Conservation (phyloP, 2,888 invertebrate genomes). For the Adelognathus sp. region DNA sequence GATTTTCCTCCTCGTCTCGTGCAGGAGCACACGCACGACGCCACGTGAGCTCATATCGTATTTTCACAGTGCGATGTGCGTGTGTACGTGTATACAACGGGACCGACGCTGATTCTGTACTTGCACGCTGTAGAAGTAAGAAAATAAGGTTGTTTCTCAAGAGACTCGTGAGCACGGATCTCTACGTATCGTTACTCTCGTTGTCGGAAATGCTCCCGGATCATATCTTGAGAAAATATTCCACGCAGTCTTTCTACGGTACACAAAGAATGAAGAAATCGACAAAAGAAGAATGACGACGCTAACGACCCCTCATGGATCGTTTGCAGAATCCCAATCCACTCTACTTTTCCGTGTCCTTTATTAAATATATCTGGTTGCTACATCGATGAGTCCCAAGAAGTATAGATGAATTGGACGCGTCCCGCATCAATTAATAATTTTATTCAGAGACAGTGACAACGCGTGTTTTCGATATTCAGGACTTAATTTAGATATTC, state of each 20-base stretch:
- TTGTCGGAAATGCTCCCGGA: conserved; percentile 35
- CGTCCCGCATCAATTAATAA: too few species aligned
- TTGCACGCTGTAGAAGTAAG: conserved; percentile 28
- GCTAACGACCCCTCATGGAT: neutral
- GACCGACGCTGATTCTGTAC: conserved; percentile 31
- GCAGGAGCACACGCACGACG: conserved; percentile 44
- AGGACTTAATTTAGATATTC: too few species aligned
- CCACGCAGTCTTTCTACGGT: conserved; percentile 5
- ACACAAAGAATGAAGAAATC: neutral
- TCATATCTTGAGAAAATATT: conserved; percentile 41
- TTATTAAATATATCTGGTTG: neutral
- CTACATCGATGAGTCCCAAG: neutral
- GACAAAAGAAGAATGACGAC: neutral
- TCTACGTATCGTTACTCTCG: conserved; percentile 43
- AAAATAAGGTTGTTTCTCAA: conserved; percentile 55
- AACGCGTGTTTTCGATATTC: too few species aligned
- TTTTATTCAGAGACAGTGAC: too few species aligned
- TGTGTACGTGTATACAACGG: conserved; percentile 22
- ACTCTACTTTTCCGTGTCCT: neutral
- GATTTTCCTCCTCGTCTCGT: conserved; percentile 31
- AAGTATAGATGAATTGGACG: neutral
- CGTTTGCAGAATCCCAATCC: neutral
- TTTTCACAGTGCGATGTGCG: neutral
- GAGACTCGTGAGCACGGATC: conserved; percentile 51
- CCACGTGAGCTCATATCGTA: conserved; percentile 37